These are phyloP conservation scores for Drosophila neutralis DNA, from an alignment of 2,888 invertebrate genomes.

Conservation along the genomic window DNA sequence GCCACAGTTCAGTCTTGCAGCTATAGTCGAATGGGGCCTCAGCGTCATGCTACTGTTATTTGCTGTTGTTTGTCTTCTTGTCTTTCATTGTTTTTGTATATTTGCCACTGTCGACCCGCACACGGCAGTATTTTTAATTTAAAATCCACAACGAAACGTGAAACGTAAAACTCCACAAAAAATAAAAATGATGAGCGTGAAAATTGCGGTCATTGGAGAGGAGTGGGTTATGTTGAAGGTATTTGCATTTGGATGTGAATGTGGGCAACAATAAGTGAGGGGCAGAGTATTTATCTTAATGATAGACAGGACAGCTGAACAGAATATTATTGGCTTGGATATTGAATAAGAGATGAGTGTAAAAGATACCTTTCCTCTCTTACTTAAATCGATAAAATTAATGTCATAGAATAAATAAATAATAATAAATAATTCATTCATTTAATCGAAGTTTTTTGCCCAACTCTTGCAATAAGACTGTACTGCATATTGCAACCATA, in stretches of 20 bases:
- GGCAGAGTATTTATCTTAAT: slow-evolving; percentile 31
- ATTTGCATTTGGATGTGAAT: slow-evolving; percentile 4
- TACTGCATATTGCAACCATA: slow-evolving; percentile 41
- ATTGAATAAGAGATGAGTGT: neutral
- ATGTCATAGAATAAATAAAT: neutral
- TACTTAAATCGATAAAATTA: neutral
- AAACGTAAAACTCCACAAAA: slow-evolving; percentile 15
- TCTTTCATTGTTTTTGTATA: slow-evolving; percentile 54
- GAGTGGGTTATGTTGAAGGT: neutral
- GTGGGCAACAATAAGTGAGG: neutral
- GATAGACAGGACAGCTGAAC: neutral
- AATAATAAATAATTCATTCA: neutral
- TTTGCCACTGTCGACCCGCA: slow-evolving; percentile 49
- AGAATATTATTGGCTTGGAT: neutral
- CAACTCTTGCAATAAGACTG: slow-evolving; percentile 23
- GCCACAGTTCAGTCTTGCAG: slow-evolving; percentile 12
- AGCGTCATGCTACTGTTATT: slow-evolving; percentile 20
- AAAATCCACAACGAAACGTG: slow-evolving; percentile 70
- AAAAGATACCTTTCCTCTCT: neutral
- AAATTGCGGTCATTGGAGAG: slow-evolving; percentile 49
- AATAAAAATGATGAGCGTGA: slow-evolving; percentile 49
- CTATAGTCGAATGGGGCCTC: slow-evolving; percentile 16
- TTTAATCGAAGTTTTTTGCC: neutral
- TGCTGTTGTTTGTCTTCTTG: slow-evolving; percentile 65
- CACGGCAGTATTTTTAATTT: slow-evolving; percentile 73